Conservation (phyloP, 2,797 vertebrate species). For the Potorous gilbertii region DNA sequence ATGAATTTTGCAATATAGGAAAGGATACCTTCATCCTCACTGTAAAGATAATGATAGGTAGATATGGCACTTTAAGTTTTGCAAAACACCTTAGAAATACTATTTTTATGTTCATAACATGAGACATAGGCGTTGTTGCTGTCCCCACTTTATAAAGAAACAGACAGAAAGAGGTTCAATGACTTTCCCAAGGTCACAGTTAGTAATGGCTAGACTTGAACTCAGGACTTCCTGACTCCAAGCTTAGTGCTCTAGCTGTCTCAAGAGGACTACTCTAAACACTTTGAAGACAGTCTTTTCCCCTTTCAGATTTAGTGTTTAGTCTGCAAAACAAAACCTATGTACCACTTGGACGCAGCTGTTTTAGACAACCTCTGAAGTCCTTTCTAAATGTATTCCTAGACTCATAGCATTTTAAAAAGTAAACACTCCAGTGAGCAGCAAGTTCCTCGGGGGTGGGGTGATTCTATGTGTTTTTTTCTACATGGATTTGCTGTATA, state of each 20-base stretch:
- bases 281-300: constrained; percentile 7
- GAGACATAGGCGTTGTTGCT: too few relatives aligned
- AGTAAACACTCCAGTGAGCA: background rate
- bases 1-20: background rate
- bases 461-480: background rate
- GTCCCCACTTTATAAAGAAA: background rate
- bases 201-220: background rate
- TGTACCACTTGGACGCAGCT: background rate
- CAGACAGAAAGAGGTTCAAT: background rate
- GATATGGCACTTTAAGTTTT: background rate
- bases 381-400: background rate
- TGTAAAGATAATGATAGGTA: background rate
- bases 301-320: constrained; percentile 4
- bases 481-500: background rate
- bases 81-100: too few relatives aligned
- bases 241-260: background rate
- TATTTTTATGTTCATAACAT: too few relatives aligned
- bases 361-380: background rate
- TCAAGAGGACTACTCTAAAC: background rate
- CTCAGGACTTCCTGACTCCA: background rate
- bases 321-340: background rate
- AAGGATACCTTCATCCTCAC: background rate
- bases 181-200: background rate
- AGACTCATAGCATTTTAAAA: background rate
- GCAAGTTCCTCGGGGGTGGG: background rate